Percentiles rank a stretch among this genome's conserved stretches.
Conservation (phyloP, 2,888 invertebrate genomes). For the Himalopsyche tibetana region DNA sequence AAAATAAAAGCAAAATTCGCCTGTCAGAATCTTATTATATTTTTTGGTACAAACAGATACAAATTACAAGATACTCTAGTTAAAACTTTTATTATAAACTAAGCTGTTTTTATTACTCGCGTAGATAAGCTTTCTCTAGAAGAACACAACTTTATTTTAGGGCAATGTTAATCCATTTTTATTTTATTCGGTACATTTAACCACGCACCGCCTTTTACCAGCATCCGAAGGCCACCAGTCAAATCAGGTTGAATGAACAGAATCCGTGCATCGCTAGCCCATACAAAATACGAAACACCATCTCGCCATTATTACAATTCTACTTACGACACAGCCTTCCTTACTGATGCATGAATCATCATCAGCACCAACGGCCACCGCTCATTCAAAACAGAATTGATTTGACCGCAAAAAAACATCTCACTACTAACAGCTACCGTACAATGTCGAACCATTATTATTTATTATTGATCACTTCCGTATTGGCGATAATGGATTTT, state of each 20-base stretch:
- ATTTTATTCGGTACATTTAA: background rate
- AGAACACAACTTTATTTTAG: too few species aligned
- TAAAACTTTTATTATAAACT: too few species aligned
- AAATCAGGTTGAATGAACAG: constrained; percentile 42
- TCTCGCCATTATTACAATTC: constrained; percentile 33
- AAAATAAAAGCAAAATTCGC: too few species aligned
- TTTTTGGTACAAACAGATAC: too few species aligned
- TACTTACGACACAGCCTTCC: constrained; percentile 23
- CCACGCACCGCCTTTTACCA: constrained; percentile 18
- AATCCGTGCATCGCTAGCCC: constrained; percentile 24
- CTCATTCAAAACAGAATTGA: constrained; percentile 35
- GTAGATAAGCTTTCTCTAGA: too few species aligned
- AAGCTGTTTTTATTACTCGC: too few species aligned
- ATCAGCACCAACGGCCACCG: background rate
- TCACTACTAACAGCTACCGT: background rate
- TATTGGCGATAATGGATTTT: constrained; percentile 9
- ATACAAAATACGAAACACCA: constrained; percentile 31
- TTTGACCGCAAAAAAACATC: constrained; percentile 34
- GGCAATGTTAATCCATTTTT: too few species aligned
- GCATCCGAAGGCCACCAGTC: constrained; percentile 20
- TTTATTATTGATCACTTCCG: constrained; percentile 24
- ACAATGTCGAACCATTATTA: constrained; percentile 21
- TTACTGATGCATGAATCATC: constrained; percentile 8
- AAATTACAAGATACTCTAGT: too few species aligned
- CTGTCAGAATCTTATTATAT: too few species aligned